These are phyloP conservation scores for Huso huso DNA, from an alignment of 2,797 vertebrate species.

Conservation along the genomic window DNA sequence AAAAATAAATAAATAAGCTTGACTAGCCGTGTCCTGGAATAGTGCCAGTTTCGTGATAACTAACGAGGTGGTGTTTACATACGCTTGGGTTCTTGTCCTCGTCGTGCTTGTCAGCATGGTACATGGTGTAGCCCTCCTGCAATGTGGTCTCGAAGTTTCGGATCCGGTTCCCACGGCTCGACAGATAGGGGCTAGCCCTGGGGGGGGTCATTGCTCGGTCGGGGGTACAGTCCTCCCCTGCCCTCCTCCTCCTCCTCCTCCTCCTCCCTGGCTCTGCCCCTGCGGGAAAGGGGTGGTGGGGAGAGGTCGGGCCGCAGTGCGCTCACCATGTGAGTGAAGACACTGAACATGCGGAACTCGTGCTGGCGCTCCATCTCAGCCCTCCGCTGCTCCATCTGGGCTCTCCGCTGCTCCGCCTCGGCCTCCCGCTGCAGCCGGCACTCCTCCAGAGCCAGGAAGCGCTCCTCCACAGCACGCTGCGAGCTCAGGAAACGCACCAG, in stretches of 20 bases:
- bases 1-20: neutral
- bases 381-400: conserved; percentile 67
- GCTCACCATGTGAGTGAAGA: conserved; percentile 66
- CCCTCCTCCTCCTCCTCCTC: neutral
- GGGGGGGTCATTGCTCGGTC: conserved; percentile 31
- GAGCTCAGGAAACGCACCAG: conserved; percentile 60
- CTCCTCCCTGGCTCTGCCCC: conserved; percentile 5
- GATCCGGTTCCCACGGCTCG: conserved; percentile 60
- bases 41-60: too few relatives aligned
- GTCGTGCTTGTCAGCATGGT: conserved; percentile 68
- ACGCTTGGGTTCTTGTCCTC: conserved; percentile 78
- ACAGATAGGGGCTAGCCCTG: conserved; percentile 47
- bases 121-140: conserved; percentile 72
- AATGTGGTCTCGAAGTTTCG: conserved; percentile 65
- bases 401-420: conserved; percentile 64
- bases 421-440: conserved; percentile 60
- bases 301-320: conserved; percentile 39
- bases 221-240: conserved; percentile 20
- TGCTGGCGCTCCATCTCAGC: conserved; percentile 68
- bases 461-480: conserved; percentile 59
- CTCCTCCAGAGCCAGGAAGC: conserved; percentile 67
- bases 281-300: neutral
- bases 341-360: conserved; percentile 67
- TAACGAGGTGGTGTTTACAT: conserved; percentile 40
- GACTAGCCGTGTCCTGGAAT: too few relatives aligned